These are phyloP conservation scores for Rhinoderma darwinii DNA, from an alignment of 2,113 vertebrate species.

Conservation along the genomic window DNA sequence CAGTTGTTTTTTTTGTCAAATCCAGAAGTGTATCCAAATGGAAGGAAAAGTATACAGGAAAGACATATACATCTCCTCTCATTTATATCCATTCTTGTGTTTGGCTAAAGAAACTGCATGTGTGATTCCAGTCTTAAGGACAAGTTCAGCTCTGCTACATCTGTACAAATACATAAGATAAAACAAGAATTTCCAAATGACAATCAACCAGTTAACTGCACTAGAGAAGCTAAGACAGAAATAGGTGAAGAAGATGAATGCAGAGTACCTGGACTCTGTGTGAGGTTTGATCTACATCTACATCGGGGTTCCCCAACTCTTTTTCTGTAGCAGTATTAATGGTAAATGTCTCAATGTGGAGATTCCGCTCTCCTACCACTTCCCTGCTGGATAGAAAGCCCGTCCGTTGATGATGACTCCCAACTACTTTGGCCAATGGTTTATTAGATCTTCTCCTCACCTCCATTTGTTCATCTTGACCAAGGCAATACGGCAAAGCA, in stretches of 20 bases:
- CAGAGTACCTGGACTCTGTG: conserved; percentile 84
- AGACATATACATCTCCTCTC: too few relatives aligned
- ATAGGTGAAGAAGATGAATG: conserved; percentile 62
- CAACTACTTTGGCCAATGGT: conserved; percentile 80
- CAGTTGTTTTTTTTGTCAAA: too few relatives aligned
- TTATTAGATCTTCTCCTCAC: conserved; percentile 84
- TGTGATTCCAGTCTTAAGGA: too few relatives aligned
- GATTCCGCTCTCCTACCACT: conserved; percentile 77
- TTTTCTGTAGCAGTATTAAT: conserved; percentile 79
- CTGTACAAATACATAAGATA: neutral
- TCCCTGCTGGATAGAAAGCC: conserved; percentile 78
- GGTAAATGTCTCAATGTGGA: conserved; percentile 75
- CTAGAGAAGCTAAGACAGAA: neutral
- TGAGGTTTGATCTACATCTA: conserved; percentile 83
- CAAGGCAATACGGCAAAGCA: conserved; percentile 80
- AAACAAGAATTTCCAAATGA: neutral
- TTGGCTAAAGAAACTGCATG: too few relatives aligned
- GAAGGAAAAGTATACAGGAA: too few relatives aligned
- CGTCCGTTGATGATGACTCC: conserved; percentile 80
- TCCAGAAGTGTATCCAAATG: too few relatives aligned
- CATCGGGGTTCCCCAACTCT: conserved; percentile 77
- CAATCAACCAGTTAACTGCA: neutral
- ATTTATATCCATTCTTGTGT: too few relatives aligned
- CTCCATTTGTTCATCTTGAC: conserved; percentile 84
- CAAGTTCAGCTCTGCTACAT: conserved; percentile 10